phyloP scores from a whole-genome alignment of 2,797 vertebrate species.

The Mionectes olivaceus region DNA sequence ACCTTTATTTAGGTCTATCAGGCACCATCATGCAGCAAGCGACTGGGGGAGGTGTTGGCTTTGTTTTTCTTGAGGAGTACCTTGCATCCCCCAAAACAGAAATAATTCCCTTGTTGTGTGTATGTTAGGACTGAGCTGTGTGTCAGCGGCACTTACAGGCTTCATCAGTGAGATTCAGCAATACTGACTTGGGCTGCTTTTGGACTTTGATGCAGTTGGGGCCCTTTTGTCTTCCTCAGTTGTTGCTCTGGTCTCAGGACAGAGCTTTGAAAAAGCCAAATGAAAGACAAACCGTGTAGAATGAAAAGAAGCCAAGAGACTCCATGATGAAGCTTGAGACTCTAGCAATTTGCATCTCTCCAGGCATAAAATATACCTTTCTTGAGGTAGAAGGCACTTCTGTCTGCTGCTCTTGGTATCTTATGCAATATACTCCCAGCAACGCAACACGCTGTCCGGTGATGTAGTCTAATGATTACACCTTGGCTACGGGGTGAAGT shows the following conservation, averaged over 20 bases:
- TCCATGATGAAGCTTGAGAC: not conserved
- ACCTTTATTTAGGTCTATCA: not conserved
- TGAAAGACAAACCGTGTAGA: not conserved
- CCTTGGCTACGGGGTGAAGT: not conserved
- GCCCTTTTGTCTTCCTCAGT: not conserved
- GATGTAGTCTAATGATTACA: not conserved
- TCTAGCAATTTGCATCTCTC: not conserved
- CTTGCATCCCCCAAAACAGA: not conserved
- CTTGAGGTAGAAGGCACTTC: not conserved
- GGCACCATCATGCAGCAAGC: not conserved
- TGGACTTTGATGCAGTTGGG: not conserved
- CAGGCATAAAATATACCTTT: not conserved
- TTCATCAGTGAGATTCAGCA: not conserved
- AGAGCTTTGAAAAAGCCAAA: not conserved
- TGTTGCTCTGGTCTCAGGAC: not conserved
- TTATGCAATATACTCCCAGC: not conserved
- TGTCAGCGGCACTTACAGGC: not conserved
- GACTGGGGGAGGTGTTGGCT: fast-evolving
- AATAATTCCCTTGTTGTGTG: not conserved
- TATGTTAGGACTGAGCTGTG: not conserved
- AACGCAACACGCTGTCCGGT: not conserved
- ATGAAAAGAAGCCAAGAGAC: not conserved
- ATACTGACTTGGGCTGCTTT: not conserved
- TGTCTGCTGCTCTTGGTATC: not conserved
- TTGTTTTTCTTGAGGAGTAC: not conserved